Evolutionary conservation across 1,140 invertebrate genomes (phyloP), one percentile per base, ranked within the genome.

Genomic region (Drosophila subpulchrella): DNA sequence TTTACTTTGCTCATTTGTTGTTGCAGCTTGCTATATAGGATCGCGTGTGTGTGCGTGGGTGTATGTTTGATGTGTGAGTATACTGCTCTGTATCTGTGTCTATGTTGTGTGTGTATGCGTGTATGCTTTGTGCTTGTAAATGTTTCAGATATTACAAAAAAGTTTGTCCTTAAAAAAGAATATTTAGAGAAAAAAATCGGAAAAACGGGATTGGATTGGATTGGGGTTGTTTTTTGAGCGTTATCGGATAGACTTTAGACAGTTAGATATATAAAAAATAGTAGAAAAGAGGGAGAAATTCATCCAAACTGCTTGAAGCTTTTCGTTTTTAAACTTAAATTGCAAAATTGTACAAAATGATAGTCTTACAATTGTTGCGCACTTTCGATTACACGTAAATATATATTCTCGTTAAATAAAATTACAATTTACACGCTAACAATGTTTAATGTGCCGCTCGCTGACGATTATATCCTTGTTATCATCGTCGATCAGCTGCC

Each of bases 271-370:
- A 59, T 27, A 15, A 12, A 24, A 15, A 5, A 20, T 11, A 32
- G 41, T 12, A 17, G 30, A 13, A 30, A 65, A 79, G 7, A 17
- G 55, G 27, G 44, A 65, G 62, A 39, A 53, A 42, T 53, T 44
- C 59, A 77, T 58, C 51, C 65, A 67, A 81, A 76, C 68, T 72
- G 82, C 75, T 82, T 76, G 66, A 75, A 82, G 72, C 61, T 67
- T 73, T 57, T 70, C 48, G 63, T 56, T 57, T 70, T 34, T 75
- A 62, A 89, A 89, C 68, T 78, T 80, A 81, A 89, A 81, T 89
- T 89, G 79, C 83, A 59, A 88, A 86, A 83, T 89, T 89, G 47
- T 88, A 88, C 83, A 88, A 89, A 88, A 89, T 78, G 59, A 88
- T 89, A 90, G 46, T 76, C 54, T 76, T 58, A 75, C 55, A 78